A percentile compares a stretch with the other conserved stretches of the same genome.
Evolutionary conservation across 2,113 vertebrate species (phyloP).

Genomic region (Cavia aperea): DNA sequence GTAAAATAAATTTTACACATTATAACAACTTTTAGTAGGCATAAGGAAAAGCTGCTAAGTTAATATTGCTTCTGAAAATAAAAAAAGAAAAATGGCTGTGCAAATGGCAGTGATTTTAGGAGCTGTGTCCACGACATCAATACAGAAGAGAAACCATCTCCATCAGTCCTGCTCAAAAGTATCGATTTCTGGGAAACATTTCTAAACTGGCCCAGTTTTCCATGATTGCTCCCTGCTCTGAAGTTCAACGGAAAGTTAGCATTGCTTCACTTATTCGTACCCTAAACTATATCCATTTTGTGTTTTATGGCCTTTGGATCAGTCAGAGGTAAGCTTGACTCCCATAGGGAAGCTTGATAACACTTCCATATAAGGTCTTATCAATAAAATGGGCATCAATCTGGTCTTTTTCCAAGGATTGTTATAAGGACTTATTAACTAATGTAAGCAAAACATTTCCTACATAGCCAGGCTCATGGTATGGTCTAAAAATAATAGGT

Average conservation of each 20-base stretch:
- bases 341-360: not conserved
- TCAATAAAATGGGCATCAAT: not conserved
- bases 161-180: not conserved
- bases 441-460: not conserved
- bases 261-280: not conserved
- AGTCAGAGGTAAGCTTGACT: not conserved
- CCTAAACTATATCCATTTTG: not conserved
- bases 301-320: not conserved
- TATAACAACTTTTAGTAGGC: not conserved
- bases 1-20: constrained; percentile 24
- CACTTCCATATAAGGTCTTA: not conserved
- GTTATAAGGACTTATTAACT: not conserved
- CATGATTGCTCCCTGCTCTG: not conserved
- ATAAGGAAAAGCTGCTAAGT: not conserved
- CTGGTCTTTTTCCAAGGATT: not conserved
- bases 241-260: not conserved
- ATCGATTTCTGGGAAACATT: not conserved
- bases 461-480: not conserved
- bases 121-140: not conserved
- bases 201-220: not conserved
- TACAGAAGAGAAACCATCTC: not conserved
- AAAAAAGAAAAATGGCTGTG: constrained; percentile 3
- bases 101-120: not conserved
- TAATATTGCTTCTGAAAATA: constrained; percentile 14
- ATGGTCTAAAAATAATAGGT: not conserved